Conservation (phyloP, 2,888 invertebrate genomes). For the Cantharis flavilabris region DNA sequence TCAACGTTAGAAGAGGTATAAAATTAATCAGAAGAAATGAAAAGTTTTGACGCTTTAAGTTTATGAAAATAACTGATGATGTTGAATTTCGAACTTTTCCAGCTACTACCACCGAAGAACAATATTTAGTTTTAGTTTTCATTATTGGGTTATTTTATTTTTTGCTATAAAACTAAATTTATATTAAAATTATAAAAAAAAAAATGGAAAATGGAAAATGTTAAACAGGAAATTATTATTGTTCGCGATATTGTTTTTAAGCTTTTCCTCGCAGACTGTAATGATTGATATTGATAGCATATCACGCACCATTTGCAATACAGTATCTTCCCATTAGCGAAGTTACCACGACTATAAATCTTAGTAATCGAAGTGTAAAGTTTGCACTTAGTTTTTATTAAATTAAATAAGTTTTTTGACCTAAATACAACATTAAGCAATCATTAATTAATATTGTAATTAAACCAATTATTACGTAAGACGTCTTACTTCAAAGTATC, state of each 20-base stretch:
- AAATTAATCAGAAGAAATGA: neutral
- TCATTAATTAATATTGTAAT: neutral
- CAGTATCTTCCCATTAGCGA: constrained; percentile 1
- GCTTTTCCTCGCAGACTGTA: neutral
- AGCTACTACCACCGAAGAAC: neutral
- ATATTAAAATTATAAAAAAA: no score
- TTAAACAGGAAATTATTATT: neutral
- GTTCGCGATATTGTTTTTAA: neutral
- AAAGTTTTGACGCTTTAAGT: neutral
- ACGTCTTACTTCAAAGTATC: neutral
- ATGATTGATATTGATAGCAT: constrained; percentile 2
- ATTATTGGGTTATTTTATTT: neutral
- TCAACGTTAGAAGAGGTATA: neutral
- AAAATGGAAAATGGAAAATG: no score
- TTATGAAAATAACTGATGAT: neutral
- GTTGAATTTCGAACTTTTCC: neutral
- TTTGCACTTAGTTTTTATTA: neutral
- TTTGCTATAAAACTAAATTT: no score
- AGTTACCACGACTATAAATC: constrained; percentile 1
- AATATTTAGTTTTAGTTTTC: neutral
- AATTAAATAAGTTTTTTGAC: neutral
- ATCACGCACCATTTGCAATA: neutral
- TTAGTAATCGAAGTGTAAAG: neutral
- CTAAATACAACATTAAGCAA: neutral
- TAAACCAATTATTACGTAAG: neutral